Base-by-base conservation (phyloP, 2,888 invertebrate genomes). In the Octonoba sinensis region DNA sequence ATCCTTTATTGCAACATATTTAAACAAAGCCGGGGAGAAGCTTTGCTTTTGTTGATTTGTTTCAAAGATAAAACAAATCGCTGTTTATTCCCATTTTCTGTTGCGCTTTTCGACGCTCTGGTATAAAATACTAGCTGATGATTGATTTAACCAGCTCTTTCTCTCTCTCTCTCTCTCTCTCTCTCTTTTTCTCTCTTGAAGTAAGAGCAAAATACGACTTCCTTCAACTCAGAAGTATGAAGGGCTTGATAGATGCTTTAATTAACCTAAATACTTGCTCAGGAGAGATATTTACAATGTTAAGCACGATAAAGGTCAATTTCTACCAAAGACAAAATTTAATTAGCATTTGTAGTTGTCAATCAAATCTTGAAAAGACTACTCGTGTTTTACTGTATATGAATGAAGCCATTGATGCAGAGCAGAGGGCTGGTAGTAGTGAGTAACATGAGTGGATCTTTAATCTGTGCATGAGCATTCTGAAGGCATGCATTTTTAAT, bases 201-300 rank as follows among this genome's bases (percentile, higher is more conserved):
- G 73, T 57, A 16, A 51, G 54, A 77, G 66, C 59, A 54, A 74
- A 57, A 65, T 65, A 66, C 73, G 64, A 60, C 74, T 74, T 74
- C 66, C 60, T 75, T 60, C 57, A 12, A 54, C 67, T 22, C 46
- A 11, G 16, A 36, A 27, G 60, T 46, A 62, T 72, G 62, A 44
- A 62, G 20, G 24, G 49, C 27, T 64, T 73, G 73, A 77, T 77
- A 54, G 47, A 70, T 77, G 70, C 54, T 70, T 70, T 70, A 69
- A 70, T 77, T 77, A 75, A 75, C 75, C 75, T 75, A 67, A 69
- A 75, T 75, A 70, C 62, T 70, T 54, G 20, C 62, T 62, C 69
- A 46, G 64, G 59, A 69, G 67, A 75, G 54, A 72, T 77, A 69
- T 67, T 75, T 67, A 75, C 60, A 67, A 60, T 75, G 59, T 56